Evolutionary conservation across 1,140 invertebrate species (phyloP).

Genomic region (Brachionus sp.): DNA sequence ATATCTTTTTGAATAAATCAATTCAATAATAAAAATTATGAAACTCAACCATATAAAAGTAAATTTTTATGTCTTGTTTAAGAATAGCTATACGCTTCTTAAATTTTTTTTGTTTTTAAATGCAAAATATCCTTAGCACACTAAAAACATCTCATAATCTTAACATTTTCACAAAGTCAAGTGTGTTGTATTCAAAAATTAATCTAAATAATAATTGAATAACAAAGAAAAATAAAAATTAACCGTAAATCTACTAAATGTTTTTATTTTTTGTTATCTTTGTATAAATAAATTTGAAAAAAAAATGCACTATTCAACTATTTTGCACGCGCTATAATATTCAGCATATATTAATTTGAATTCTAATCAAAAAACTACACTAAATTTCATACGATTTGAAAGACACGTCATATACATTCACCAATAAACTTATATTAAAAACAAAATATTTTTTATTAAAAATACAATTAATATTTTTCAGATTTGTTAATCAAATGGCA

Average conservation of each 20-base stretch:
- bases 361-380: background rate
- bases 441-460: background rate
- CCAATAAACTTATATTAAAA: background rate
- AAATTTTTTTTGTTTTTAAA: no score
- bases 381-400: conserved; percentile 23
- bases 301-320: background rate
- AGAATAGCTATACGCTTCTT: no score
- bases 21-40: no score
- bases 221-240: no score
- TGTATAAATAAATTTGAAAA: background rate
- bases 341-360: conserved; percentile 5
- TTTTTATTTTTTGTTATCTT: background rate
- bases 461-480: background rate
- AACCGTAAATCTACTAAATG: background rate
- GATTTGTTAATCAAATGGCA: conserved; percentile 2
- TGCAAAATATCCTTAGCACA: no score
- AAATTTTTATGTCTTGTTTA: no score
- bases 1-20: no score
- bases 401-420: conserved; percentile 17
- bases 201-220: no score
- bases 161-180: no score
- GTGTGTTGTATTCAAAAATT: no score
- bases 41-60: no score
- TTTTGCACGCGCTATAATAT: background rate
- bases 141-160: no score